Conservation (phyloP, 2,113 vertebrate species). For the Lophotis ruficrista region DNA sequence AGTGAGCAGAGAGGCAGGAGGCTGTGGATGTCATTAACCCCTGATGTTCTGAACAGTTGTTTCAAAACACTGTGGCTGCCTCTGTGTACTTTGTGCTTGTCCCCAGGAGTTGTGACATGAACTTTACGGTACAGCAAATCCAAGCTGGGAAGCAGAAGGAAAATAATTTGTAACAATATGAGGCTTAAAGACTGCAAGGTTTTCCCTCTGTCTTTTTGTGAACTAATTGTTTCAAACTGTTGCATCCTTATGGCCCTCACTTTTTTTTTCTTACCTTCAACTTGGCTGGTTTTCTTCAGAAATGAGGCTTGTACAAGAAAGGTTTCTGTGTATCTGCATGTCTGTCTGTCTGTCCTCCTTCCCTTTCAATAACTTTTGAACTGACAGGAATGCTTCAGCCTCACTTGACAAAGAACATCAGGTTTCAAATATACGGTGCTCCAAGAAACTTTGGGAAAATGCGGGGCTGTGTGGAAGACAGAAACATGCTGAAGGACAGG, state of each 20-base stretch:
- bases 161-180: not conserved
- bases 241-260: fast-evolving
- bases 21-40: not conserved
- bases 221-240: not conserved
- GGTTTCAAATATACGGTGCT: not conserved
- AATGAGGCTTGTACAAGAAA: not conserved
- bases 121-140: not conserved
- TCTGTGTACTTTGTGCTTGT: not conserved
- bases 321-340: not conserved
- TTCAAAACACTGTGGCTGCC: not conserved
- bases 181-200: not conserved
- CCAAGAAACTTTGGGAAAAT: not conserved
- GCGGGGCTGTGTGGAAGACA: not conserved
- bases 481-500: not conserved
- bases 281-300: not conserved
- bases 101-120: not conserved
- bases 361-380: not conserved
- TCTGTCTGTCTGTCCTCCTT: not conserved
- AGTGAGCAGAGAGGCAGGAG: not conserved
- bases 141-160: not conserved
- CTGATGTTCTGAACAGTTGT: not conserved
- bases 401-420: not conserved
- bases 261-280: not conserved
- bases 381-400: not conserved
- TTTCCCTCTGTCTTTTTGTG: not conserved